Evolutionary conservation across 2,888 invertebrate species (phyloP), one percentile per base, ranked within the genome.

Genomic region (Dynastes grantii): DNA sequence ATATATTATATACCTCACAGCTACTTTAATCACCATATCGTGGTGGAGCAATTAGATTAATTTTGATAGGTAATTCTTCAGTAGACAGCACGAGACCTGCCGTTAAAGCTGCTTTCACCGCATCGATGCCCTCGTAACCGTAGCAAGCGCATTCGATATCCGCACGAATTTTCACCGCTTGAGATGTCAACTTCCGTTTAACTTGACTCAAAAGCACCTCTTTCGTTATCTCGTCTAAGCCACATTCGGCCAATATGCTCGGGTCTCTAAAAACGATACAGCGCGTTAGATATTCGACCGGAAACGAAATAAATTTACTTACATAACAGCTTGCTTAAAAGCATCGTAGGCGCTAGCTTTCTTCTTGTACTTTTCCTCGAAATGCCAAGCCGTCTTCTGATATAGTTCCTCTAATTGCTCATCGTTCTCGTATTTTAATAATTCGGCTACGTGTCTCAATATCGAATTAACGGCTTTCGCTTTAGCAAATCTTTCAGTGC

Each of bases 401-500:
- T 99, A 99, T 0, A 99, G 90, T 82, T 98, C 97, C 86, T 99
- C 99, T 58, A 99, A 90, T 87, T 98, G 96, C 83, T 96, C 96
- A 84, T 98, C 97, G 80, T 92, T 94, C 85, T 96, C 96, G 87
- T 97, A 99, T 83, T 95, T 94, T 64, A 99, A 90, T 68, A 99
- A 92, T 87, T 98, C 98, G 0, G 98, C 99, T 0, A 99, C 99
- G 87, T 99, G 99, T 76, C 99, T 93, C 75, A 99, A 90, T 87
- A 99, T 98, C 9, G 98, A 98, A 90, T 98, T 99, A 1, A 98
- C 98, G 13, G 98, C 97, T 90, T 98, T 98, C 0, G 98, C 98
- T 90, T 98, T 99, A 2, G 99, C 97, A 90, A 97, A 99, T 86
- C 99, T 93, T 88, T 99, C 99, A 85, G 98, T 99, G 89, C 99